phyloP scores from a whole-genome alignment of 1,140 invertebrate genomes.

The Bombus breviceps region DNA sequence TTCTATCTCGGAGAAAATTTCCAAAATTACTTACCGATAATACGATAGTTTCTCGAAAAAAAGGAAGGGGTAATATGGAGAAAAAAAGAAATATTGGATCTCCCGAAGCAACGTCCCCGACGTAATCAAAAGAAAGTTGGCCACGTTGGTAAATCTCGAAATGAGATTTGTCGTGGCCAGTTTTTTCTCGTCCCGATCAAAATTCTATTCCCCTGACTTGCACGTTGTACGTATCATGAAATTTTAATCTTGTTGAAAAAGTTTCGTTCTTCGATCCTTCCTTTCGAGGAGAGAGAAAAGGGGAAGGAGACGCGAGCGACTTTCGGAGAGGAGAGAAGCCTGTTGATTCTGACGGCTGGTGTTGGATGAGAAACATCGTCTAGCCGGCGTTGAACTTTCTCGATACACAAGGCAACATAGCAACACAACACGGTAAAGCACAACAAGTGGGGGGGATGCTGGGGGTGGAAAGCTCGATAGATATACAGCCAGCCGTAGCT shows the following conservation, averaged over 20 bases:
- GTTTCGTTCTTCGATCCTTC: constrained; percentile 39
- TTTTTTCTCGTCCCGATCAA: background rate
- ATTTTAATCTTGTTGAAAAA: constrained; percentile 40
- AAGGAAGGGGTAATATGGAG: background rate
- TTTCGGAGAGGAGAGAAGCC: constrained; percentile 57
- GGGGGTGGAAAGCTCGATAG: constrained; percentile 74
- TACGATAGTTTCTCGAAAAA: background rate
- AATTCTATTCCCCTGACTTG: constrained; percentile 41
- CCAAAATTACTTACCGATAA: background rate
- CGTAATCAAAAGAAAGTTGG: constrained; percentile 45
- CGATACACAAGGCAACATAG: constrained; percentile 80
- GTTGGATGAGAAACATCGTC: constrained; percentile 76
- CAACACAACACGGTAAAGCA: constrained; percentile 77
- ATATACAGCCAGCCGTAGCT: constrained; percentile 67
- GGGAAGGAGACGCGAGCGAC: background rate
- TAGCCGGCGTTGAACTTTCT: constrained; percentile 81
- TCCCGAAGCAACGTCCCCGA: constrained; percentile 33
- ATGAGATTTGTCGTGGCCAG: constrained; percentile 40
- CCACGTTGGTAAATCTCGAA: constrained; percentile 29
- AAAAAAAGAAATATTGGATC: background rate
- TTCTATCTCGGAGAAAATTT: background rate
- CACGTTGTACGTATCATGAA: constrained; percentile 31
- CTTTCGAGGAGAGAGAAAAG: background rate
- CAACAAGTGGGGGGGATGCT: constrained; percentile 79
- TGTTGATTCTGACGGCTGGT: constrained; percentile 72